phyloP scores from a whole-genome alignment of 2,797 vertebrate species.

The Pangasius djambal region DNA sequence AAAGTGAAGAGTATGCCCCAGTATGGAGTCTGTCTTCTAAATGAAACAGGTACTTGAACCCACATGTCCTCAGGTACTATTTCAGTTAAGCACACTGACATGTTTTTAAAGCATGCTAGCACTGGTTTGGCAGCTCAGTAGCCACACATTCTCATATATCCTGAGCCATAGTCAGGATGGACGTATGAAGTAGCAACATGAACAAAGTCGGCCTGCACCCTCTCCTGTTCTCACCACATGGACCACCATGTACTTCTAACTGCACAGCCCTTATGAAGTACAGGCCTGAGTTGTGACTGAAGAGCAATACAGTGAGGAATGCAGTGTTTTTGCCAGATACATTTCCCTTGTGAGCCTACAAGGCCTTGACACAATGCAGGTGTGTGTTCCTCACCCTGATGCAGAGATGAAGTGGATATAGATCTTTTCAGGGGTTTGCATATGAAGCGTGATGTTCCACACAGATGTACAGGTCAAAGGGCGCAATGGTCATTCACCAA shows the following conservation, averaged over 20 bases:
- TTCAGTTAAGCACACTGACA: constrained; percentile 1
- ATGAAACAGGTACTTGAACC: constrained; percentile 36
- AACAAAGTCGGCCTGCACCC: not conserved
- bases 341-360: constrained; percentile 5
- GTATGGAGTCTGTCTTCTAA: not conserved
- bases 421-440: constrained; percentile 1
- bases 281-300: not conserved
- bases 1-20: not conserved
- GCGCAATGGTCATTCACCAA: not conserved
- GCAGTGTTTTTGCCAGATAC: constrained; percentile 37
- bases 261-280: constrained; percentile 20
- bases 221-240: not conserved
- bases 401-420: not conserved
- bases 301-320: constrained; percentile 39
- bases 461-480: not conserved
- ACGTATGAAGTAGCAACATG: constrained; percentile 9
- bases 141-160: constrained; percentile 16
- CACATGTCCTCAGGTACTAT: constrained; percentile 23
- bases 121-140: constrained; percentile 28
- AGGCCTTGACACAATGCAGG: constrained; percentile 49
- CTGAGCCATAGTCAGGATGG: not conserved
- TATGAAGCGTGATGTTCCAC: not conserved
- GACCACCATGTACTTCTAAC: not conserved
- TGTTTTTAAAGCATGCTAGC: constrained; percentile 41
- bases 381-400: constrained; percentile 55